Evolutionary conservation across 1,140 invertebrate species (phyloP).

Genomic region (Zophobas atratus): DNA sequence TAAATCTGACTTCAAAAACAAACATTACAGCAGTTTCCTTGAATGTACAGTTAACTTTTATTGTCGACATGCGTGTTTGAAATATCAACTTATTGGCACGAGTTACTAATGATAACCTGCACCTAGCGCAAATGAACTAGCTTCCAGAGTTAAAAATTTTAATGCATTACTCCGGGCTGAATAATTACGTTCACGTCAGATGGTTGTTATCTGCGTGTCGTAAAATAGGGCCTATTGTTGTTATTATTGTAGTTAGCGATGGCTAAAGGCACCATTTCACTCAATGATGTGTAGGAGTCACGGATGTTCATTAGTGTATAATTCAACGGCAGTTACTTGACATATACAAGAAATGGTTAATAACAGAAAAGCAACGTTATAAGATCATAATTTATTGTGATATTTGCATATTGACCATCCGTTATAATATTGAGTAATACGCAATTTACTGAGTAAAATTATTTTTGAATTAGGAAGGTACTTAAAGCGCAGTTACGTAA

Average conservation of each 20-base stretch:
- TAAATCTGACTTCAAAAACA: too few species aligned
- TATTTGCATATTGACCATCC: slow-evolving; percentile 14
- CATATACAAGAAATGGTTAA: slow-evolving; percentile 4
- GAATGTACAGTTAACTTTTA: background rate
- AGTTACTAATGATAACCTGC: slow-evolving; percentile 4
- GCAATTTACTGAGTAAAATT: too few species aligned
- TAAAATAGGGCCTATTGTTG: slow-evolving; percentile 30
- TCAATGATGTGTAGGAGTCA: slow-evolving; percentile 14
- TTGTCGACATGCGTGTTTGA: background rate
- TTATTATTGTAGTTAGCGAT: background rate
- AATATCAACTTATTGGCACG: background rate
- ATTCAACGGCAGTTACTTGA: slow-evolving; percentile 30
- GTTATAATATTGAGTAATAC: background rate
- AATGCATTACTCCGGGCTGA: slow-evolving; percentile 7
- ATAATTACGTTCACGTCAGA: slow-evolving; percentile 23
- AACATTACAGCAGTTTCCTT: background rate
- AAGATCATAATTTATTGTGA: slow-evolving; percentile 24
- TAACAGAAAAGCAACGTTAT: slow-evolving; percentile 9
- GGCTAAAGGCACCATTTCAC: background rate
- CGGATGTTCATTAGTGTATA: slow-evolving; percentile 33
- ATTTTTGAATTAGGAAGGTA: too few species aligned
- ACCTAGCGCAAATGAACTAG: background rate
- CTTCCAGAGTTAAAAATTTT: slow-evolving; percentile 12
- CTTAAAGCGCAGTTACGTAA: too few species aligned
- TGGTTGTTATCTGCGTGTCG: slow-evolving; percentile 6